Base-by-base conservation (phyloP, 2,113 vertebrate species). In the Fulica atra region DNA sequence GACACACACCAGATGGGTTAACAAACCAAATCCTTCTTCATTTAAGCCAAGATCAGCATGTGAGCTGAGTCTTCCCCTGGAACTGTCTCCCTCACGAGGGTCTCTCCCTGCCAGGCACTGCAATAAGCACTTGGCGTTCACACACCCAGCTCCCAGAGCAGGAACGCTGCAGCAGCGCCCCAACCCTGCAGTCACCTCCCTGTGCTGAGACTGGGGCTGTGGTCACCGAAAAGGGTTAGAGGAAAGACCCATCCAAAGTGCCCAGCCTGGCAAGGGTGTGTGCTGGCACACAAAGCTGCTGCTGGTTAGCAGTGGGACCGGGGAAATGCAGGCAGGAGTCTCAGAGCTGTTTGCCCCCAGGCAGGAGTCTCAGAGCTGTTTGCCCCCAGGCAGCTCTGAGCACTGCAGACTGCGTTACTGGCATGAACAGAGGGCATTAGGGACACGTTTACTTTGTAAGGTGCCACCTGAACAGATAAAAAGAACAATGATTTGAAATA, bases 131-230 rank as follows among this genome's bases (percentile, higher is more conserved):
- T 11, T 24, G 19, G 18, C 18, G 14, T 16, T 60, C 44, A 4
- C 6, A 24, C 48, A 31, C 3, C 8, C 13, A 40, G 19, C 6
- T 16, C 60, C n/a, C 61, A 25, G 3, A 48, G 23, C 19, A 74
- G 40, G 54, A 50, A 24, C 1, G 2, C 21, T 53, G 9, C 1
- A 54, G 50, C 16, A 61, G 9, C 15, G 18, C 29, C 6, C 1
- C 9, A 50, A 56, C 2, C 44, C 13, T 12, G 20, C 2, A 10
- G 15, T 13, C 60, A 21, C 28, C 29, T 48, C 21, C 29, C 24
- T 59, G 48, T 61, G 40, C 42, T 56, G 48, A 50, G 44, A 76
- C 14, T 35, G 12, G 11, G 11, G 13, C 13, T 69, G 28, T 1
- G 3, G 51, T n/a, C 59, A 61, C 31, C 44, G 40, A 23, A 71